Evolutionary conservation across 53 echinoderm and acorn worm genomes (phyloP), one percentile per base, ranked within the genome.

Genomic region (Temnopleurus reevesii): DNA sequence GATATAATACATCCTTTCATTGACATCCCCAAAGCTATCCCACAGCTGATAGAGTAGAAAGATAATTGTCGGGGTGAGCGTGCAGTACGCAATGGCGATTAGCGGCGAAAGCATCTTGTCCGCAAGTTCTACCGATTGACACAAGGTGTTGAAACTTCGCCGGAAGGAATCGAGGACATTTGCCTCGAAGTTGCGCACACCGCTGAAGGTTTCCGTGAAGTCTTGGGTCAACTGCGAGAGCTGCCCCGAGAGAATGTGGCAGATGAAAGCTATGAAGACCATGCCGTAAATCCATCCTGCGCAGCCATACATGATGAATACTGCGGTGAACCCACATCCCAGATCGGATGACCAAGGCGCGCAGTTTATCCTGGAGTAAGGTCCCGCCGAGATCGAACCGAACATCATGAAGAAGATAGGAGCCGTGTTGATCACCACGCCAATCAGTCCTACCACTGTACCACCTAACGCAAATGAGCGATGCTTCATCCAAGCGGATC

Each of bases 21-120:
- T 57, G 33, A 0, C 3, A 1, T 36, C 18, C 28, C 54, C n/a
- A 45, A 81, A 46, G 46, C 31, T 8, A 53, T 29, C 19, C 8
- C 10, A 77, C 19, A 77, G 1, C n/a, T 54, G 83, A 56, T 71
- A 55, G 17, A 83, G 17, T 2, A 79, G 44, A 49, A 79, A 46
- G 45, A 71, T 49, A 4, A 80, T 80, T 3, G 7, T 2, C 8
- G 83, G 55, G 13, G 36, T 83, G 36, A 19, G 17, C 18, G 83
- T 55, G 33, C 54, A 35, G 36, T 83, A 56, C 9, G 83, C 21
- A 23, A 56, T 4, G 12, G 54, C 83, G 28, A 53, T 1, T 8
- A 83, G 33, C 31, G 54, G 83, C 17, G 83, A 83, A 30, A 83
- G 27, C 35, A 83, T 55, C 18, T 83, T 46, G 17, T 83, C 83